phyloP scores from a whole-genome alignment of 2,113 vertebrate genomes.

The Actenoides lindsayi region DNA sequence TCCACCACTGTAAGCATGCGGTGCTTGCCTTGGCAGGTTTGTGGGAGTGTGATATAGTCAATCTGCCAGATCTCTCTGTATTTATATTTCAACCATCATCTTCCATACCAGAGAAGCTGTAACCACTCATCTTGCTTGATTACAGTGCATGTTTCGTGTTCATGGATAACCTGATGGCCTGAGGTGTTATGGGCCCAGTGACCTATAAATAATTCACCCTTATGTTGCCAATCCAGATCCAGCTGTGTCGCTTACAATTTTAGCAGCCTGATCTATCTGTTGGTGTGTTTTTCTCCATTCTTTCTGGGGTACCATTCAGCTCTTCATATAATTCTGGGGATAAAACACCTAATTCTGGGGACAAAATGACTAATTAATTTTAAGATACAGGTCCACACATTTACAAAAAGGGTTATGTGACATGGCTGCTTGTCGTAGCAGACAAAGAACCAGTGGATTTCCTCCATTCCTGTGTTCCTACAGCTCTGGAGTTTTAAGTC shows the following conservation, averaged over 20 bases:
- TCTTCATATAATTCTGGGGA: not conserved
- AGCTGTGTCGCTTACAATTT: not conserved
- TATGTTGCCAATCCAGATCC: not conserved
- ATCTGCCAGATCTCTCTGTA: not conserved
- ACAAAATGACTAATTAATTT: not conserved
- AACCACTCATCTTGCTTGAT: no score
- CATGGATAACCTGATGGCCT: no score
- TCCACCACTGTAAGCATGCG: not conserved
- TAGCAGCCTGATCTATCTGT: not conserved
- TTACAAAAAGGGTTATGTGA: not conserved
- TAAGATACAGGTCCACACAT: not conserved
- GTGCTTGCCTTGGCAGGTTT: not conserved
- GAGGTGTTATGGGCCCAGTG: no score
- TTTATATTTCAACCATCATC: no score
- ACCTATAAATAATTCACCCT: not conserved
- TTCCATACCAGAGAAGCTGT: no score
- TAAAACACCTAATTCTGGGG: not conserved
- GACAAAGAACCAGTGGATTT: not conserved
- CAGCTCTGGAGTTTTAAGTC: not conserved
- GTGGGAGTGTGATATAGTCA: not conserved
- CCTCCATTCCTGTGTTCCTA: not conserved
- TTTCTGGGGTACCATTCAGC: not conserved
- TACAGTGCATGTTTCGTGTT: no score
- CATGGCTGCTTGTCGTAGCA: not conserved
- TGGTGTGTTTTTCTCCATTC: not conserved